Evolutionary conservation across 2,797 vertebrate species (phyloP).

Genomic region (Sebastes taczanowskii): DNA sequence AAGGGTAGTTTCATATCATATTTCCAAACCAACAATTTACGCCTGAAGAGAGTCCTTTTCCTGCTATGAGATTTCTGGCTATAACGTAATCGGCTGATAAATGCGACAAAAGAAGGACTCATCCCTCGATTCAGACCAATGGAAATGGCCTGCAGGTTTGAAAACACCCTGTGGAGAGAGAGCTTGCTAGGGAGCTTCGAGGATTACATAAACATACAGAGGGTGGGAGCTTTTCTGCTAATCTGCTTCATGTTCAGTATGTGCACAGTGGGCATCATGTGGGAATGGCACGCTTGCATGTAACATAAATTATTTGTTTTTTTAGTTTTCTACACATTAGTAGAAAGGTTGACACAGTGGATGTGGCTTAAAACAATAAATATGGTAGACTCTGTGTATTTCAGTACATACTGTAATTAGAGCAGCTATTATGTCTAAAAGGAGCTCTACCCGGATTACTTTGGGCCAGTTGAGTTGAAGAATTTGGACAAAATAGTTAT

Average conservation of each 20-base stretch:
- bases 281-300: neutral
- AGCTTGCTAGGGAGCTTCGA: constrained; percentile 7
- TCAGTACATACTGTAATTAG: constrained; percentile 17
- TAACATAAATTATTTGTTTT: neutral
- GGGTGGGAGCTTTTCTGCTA: constrained; percentile 25
- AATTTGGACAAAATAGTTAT: constrained; percentile 12
- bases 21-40: neutral
- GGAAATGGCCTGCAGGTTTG: constrained; percentile 24
- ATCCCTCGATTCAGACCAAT: constrained; percentile 10
- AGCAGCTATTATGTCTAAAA: constrained; percentile 10
- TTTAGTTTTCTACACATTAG: neutral
- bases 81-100: constrained; percentile 19
- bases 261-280: constrained; percentile 6
- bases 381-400: constrained; percentile 2
- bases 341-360: neutral
- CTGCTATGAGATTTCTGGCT: neutral
- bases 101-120: constrained; percentile 10
- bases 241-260: constrained; percentile 30
- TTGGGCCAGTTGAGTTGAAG: neutral
- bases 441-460: constrained; percentile 11
- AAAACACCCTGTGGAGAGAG: neutral
- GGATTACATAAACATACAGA: constrained; percentile 38
- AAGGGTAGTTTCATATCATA: neutral
- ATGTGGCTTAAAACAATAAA: constrained; percentile 1
- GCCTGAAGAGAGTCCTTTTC: constrained; percentile 2